Evolutionary conservation across 2,888 invertebrate genomes (phyloP).

Genomic region (Stenichneumon culpator): DNA sequence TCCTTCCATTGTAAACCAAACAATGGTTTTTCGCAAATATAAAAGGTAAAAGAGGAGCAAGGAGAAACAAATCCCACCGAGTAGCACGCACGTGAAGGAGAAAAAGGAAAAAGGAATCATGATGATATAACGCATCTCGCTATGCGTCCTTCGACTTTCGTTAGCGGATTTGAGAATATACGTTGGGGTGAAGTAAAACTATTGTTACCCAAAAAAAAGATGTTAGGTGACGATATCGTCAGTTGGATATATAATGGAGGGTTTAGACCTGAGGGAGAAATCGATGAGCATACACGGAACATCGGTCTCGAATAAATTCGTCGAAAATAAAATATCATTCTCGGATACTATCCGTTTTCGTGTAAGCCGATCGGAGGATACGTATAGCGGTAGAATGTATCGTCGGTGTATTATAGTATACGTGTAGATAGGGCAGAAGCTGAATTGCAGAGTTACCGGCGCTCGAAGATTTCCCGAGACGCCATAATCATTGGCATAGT

Average conservation of each 20-base stretch:
- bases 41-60: slow-evolving; percentile 20
- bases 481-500: not conserved
- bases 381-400: slow-evolving; percentile 60
- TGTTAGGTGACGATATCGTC: not conserved
- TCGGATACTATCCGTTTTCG: slow-evolving; percentile 72
- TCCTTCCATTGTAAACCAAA: slow-evolving; percentile 60
- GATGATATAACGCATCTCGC: not conserved
- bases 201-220: slow-evolving; percentile 23
- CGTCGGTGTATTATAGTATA: slow-evolving; percentile 62
- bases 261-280: slow-evolving; percentile 1
- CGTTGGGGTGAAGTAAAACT: not conserved
- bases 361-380: slow-evolving; percentile 75
- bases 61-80: slow-evolving; percentile 7
- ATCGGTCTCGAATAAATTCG: slow-evolving; percentile 53
- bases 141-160: not conserved
- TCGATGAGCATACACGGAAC: slow-evolving; percentile 11
- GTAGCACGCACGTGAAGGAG: slow-evolving; percentile 22
- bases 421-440: slow-evolving; percentile 21
- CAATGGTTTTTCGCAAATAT: slow-evolving; percentile 59
- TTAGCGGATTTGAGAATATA: not conserved
- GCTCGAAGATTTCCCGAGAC: not conserved
- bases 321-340: slow-evolving; percentile 72
- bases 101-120: not conserved
- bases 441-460: slow-evolving; percentile 14
- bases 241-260: slow-evolving; percentile 35